A percentile compares a stretch with the other conserved stretches of the same genome.
Conservation (phyloP, 2,888 invertebrate species). For the Helicoverpa assulta region DNA sequence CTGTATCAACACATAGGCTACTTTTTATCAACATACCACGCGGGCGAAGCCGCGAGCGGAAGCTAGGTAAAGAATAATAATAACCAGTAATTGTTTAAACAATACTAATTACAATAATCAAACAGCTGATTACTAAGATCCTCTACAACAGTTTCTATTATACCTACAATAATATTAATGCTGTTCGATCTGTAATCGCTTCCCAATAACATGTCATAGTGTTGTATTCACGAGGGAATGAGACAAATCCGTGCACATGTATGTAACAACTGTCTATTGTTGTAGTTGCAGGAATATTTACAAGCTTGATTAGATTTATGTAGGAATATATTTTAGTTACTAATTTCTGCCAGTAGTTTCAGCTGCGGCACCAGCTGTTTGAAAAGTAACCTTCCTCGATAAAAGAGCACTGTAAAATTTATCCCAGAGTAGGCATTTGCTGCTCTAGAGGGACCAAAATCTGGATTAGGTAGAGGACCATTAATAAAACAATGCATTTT, state of each 20-base stretch:
- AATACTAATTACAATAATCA: background rate
- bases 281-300: constrained; percentile 4
- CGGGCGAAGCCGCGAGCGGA: too few relatives aligned
- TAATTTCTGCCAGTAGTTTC: too few relatives aligned
- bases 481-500: too few relatives aligned
- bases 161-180: constrained; percentile 23
- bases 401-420: too few relatives aligned
- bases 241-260: constrained; percentile 27
- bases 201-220: constrained; percentile 46
- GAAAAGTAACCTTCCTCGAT: too few relatives aligned
- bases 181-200: constrained; percentile 50
- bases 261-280: constrained; percentile 38
- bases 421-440: too few relatives aligned
- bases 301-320: background rate
- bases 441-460: too few relatives aligned
- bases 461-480: too few relatives aligned
- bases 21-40: too few relatives aligned
- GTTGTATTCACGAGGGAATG: constrained; percentile 45
- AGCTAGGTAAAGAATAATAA: too few relatives aligned
- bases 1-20: too few relatives aligned
- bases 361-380: too few relatives aligned
- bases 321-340: background rate
- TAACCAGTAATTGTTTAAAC: background rate
- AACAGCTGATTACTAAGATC: constrained; percentile 9
- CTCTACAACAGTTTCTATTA: constrained; percentile 5